Base-by-base conservation (phyloP, 1,140 invertebrate genomes). In the Luehdorfia chinensis region DNA sequence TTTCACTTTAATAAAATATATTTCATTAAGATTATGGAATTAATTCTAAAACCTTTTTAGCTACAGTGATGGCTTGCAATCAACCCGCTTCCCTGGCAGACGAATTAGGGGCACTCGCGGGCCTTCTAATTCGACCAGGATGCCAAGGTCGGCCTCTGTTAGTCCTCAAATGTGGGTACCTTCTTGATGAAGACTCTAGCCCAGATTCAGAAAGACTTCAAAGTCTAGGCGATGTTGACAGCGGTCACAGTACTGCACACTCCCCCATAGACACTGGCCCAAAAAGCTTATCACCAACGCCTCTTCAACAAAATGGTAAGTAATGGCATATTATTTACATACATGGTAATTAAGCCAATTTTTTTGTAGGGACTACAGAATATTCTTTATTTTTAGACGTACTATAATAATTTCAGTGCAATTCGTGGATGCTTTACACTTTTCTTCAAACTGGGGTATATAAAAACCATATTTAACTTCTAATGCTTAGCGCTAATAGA, bases 161-260 rank as follows among this genome's bases (percentile, higher is more conserved):
- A 23, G 90, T 94, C 46, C 89, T 94, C 43, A 95, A 94, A 74
- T 94, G 92, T 58, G 89, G 90, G 23, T 92, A 93, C 71, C 77
- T 94, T 7, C 88, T 93, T 58, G 93, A 95, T 59, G 93, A 94
- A 69, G 94, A 95, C 60, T 93, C 92, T 21, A 95, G 94, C 39
- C 94, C 94, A 7, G 94, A 95, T 60, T 95, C 93, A n/a, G 94
- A 96, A 61, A 88, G 93, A 34, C 88, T 94, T 59, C 91, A 94
- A 47, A 93, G 93, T 59, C 75, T 90, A 1, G 90, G 91, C 7
- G 92, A 93, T 76, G 91, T 93, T 7, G 95, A 97, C 66, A 96
- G 95, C 54, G 95, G 95, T 4, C 93, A 96, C 79, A 96, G 94
- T 36, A 96, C 95, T 0, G 94, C 94, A 14, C 95, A 96, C 77